A percentile compares a stretch with the other conserved stretches of the same genome.
Evolutionary conservation across 2,113 vertebrate genomes (phyloP).

Genomic region (Cinclus mexicanus): DNA sequence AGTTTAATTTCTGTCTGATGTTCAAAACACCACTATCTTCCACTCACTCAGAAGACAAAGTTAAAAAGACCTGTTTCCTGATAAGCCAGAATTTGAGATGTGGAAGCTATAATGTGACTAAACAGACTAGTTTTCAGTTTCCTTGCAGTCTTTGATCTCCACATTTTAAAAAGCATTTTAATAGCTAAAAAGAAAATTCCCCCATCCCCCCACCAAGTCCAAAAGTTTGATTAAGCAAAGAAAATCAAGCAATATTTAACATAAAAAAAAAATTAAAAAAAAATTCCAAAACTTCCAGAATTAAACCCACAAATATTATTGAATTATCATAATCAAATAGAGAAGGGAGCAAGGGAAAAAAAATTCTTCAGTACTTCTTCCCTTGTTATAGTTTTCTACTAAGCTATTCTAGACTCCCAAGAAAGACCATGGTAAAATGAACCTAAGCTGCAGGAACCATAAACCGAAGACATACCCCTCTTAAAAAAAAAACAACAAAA

Average conservation of each 20-base stretch:
- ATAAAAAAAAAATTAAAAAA: no score
- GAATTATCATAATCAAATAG: not conserved
- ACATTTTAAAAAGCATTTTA: not conserved
- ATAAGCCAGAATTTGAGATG: not conserved
- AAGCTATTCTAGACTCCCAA: not conserved
- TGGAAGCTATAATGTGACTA: not conserved
- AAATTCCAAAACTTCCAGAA: not conserved
- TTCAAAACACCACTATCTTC: not conserved
- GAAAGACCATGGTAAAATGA: not conserved
- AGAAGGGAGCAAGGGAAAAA: fast-evolving
- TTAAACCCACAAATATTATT: not conserved
- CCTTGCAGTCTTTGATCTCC: not conserved
- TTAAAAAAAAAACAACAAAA: not conserved
- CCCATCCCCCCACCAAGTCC: fast-evolving
- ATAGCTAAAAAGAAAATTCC: not conserved
- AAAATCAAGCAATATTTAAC: not conserved
- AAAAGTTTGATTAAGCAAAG: not conserved
- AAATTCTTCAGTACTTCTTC: not conserved
- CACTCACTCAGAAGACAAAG: not conserved
- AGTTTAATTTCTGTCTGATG: not conserved
- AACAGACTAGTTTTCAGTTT: not conserved
- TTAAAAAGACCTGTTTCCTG: not conserved
- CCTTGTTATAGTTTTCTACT: not conserved
- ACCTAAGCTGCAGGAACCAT: not conserved
- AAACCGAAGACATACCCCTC: not conserved